Percentiles rank a stretch among this genome's conserved stretches.
These are phyloP conservation scores for Scylla paramamosain DNA, from an alignment of 1,140 invertebrate species.

Conservation along the genomic window DNA sequence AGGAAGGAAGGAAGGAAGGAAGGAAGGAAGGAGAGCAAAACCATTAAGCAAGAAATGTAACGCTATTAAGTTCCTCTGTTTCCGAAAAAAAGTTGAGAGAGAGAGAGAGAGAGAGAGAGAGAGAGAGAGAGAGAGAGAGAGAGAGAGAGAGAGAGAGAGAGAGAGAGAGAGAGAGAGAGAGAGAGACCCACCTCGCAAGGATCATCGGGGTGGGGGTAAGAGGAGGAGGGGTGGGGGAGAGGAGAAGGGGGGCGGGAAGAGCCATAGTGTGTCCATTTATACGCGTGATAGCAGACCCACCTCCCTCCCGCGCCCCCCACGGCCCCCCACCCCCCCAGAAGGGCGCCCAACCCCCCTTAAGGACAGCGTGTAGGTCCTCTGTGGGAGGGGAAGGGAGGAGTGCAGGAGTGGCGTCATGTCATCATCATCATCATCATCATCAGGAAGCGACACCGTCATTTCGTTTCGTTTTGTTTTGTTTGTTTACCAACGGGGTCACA, in stretches of 20 bases:
- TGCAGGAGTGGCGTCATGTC: too few relatives aligned
- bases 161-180: background rate
- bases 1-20: too few relatives aligned
- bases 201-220: background rate
- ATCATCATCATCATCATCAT: too few relatives aligned
- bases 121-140: background rate
- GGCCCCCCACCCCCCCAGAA: constrained; percentile 39
- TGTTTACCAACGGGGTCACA: too few relatives aligned
- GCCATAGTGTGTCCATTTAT: constrained; percentile 66
- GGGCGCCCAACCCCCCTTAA: constrained; percentile 63
- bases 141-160: background rate
- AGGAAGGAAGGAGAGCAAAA: too few relatives aligned
- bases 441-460: too few relatives aligned
- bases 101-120: background rate
- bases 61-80: too few relatives aligned
- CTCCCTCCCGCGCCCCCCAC: constrained; percentile 13
- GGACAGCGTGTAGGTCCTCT: constrained; percentile 67
- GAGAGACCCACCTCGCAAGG: background rate
- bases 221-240: constrained; percentile 8
- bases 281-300: constrained; percentile 52
- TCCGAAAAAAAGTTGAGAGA: background rate
- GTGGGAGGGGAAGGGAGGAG: background rate
- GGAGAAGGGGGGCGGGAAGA: constrained; percentile 51
- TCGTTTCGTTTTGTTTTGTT: too few relatives aligned
- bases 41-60: too few relatives aligned